Conservation (phyloP, 1,140 invertebrate genomes). For the Caenorhabditis latens region DNA sequence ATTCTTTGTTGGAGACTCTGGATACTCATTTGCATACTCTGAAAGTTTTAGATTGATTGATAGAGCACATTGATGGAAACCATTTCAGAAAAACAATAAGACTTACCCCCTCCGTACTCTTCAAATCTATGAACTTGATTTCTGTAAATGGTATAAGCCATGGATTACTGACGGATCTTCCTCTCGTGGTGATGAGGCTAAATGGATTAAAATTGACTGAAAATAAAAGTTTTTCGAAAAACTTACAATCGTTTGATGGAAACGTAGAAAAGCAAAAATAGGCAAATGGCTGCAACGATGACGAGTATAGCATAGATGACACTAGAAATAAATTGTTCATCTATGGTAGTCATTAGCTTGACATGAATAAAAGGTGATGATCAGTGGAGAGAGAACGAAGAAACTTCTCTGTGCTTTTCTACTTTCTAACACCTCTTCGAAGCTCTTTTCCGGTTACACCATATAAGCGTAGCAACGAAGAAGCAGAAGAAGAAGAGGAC, state of each 20-base stretch:
- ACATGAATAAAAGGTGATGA: not conserved
- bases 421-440: too few species aligned
- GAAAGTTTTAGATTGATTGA: not conserved
- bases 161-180: constrained; percentile 28
- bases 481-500: constrained; percentile 27
- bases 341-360: not conserved
- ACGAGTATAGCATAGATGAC: not conserved
- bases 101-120: constrained; percentile 21
- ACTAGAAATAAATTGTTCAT: not conserved
- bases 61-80: not conserved
- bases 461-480: constrained; percentile 23
- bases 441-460: not conserved
- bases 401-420: not conserved
- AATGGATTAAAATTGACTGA: not conserved
- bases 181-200: not conserved
- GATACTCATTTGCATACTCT: constrained; percentile 52
- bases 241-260: not conserved
- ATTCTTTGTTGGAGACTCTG: constrained; percentile 35
- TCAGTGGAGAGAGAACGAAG: not conserved
- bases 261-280: not conserved
- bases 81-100: not conserved
- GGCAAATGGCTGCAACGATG: not conserved
- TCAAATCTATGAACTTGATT: not conserved
- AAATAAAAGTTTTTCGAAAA: not conserved
- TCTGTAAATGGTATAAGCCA: constrained; percentile 8